A percentile compares a stretch with the other conserved stretches of the same genome.
These are phyloP conservation scores for Drosophila equinoxialis DNA, from an alignment of 1,140 invertebrate species.

Conservation along the genomic window DNA sequence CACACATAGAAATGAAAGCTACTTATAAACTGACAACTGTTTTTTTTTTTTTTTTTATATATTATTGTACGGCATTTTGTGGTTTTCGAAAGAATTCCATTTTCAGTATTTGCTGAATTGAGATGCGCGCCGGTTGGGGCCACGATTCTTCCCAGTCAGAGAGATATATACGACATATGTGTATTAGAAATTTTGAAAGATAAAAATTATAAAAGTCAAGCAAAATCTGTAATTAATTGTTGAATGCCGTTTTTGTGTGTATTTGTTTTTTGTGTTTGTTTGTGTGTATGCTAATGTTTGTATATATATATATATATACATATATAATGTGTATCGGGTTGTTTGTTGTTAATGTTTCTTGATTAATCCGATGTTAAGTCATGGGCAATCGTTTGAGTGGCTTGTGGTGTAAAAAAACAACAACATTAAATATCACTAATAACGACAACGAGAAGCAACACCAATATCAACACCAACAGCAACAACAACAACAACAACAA, in stretches of 20 bases:
- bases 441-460: conserved; percentile 24
- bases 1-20: conserved; percentile 47
- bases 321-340: not conserved
- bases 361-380: conserved; percentile 28
- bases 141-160: conserved; percentile 11
- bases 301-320: not conserved
- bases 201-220: not conserved
- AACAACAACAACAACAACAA: conserved; percentile 23
- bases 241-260: not conserved
- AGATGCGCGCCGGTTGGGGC: conserved; percentile 76
- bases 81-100: conserved; percentile 80
- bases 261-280: not conserved
- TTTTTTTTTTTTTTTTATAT: conserved; percentile 37
- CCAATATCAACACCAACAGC: conserved; percentile 20
- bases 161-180: conserved; percentile 1
- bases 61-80: conserved; percentile 62
- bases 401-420: conserved; percentile 81
- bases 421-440: conserved; percentile 64
- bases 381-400: conserved; percentile 82
- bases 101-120: conserved; percentile 83
- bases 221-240: conserved; percentile 1
- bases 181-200: conserved; percentile 4
- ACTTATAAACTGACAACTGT: conserved; percentile 70
- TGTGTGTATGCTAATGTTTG: not conserved
- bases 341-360: not conserved